Conservation (phyloP, 2,888 invertebrate genomes). For the Caenorhabditis wallacei region DNA sequence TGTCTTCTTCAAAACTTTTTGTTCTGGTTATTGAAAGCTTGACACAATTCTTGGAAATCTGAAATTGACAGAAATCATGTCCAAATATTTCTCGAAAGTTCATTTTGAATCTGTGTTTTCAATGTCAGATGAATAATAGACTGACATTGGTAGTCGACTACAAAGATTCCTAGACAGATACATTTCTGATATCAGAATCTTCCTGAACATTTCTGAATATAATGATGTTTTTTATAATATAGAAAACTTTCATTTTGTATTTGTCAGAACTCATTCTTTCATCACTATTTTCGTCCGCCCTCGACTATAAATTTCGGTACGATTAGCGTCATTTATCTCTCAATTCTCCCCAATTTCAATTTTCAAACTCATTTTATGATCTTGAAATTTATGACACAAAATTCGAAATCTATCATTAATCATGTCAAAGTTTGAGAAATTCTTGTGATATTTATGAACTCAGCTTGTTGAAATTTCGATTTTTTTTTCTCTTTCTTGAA, state of each 20-base stretch:
- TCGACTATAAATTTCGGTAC: neutral
- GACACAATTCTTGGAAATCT: no score
- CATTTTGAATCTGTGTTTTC: no score
- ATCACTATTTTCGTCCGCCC: constrained; percentile 26
- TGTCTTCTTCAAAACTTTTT: no score
- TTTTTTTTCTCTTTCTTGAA: neutral
- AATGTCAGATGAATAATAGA: no score
- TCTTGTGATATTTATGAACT: neutral
- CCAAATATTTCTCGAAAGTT: neutral
- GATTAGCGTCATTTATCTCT: constrained; percentile 7
- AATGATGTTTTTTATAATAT: neutral
- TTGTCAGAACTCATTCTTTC: constrained; percentile 7
- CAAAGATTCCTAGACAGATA: neutral
- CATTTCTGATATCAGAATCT: neutral
- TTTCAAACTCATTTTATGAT: neutral
- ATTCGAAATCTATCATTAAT: neutral
- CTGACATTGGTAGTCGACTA: neutral
- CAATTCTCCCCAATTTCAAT: neutral
- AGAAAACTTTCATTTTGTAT: neutral
- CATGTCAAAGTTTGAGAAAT: neutral
- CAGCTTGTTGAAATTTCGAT: no score
- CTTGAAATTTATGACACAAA: neutral
- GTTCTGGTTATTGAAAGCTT: no score
- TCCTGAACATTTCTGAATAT: neutral
- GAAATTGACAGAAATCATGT: neutral